These are phyloP conservation scores for Stegostoma tigrinum DNA, from an alignment of 2,113 vertebrate species.

Conservation along the genomic window DNA sequence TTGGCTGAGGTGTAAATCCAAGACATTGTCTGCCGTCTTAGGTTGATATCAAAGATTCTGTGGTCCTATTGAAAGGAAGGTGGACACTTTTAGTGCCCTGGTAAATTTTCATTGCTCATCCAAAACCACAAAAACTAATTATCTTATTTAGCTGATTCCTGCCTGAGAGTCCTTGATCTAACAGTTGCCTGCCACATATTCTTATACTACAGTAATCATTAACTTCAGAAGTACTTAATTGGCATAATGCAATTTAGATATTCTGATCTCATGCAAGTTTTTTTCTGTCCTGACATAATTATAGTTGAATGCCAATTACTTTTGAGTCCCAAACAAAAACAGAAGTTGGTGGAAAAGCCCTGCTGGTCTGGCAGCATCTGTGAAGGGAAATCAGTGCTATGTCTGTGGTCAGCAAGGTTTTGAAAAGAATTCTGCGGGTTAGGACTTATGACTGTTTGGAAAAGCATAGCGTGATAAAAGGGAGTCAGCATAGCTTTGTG, in stretches of 20 bases:
- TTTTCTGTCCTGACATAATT: background rate
- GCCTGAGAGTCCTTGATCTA: background rate
- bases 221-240: background rate
- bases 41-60: background rate
- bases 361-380: too few species aligned
- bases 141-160: background rate
- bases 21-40: background rate
- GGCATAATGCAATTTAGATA: background rate
- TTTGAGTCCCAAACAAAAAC: background rate
- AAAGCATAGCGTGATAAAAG: too few species aligned
- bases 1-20: background rate
- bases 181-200: background rate
- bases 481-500: too few species aligned
- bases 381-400: too few species aligned
- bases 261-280: background rate
- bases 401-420: too few species aligned
- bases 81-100: background rate
- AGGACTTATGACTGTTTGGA: too few species aligned
- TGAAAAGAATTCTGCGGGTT: too few species aligned
- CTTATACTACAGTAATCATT: background rate
- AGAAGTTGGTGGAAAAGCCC: too few species aligned
- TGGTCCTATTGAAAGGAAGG: background rate
- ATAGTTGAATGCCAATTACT: background rate
- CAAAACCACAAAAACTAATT: background rate
- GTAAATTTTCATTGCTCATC: background rate